phyloP scores from a whole-genome alignment of 2,797 vertebrate species.

The Cryptoblepharus egeriae region DNA sequence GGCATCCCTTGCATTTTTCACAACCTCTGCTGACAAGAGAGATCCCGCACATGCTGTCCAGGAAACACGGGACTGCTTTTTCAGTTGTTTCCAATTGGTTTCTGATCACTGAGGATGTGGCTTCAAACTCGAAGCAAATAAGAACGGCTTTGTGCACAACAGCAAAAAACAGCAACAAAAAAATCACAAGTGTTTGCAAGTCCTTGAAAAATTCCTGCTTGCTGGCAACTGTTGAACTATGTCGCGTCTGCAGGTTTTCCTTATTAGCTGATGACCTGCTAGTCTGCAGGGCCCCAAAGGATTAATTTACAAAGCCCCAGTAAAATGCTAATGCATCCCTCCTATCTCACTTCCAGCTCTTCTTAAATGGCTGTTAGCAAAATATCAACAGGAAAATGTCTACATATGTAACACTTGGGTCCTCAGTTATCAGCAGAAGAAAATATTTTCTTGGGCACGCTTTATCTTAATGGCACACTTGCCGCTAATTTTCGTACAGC shows the following conservation, averaged over 20 bases:
- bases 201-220: neutral
- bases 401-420: neutral
- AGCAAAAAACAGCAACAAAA: too few relatives aligned
- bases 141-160: neutral
- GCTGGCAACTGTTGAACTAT: neutral
- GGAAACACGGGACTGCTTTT: neutral
- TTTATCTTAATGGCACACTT: neutral
- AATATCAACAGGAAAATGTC: neutral
- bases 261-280: constrained; percentile 21
- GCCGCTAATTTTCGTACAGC: neutral
- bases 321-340: constrained; percentile 28
- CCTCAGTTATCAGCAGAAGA: neutral
- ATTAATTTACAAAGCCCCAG: constrained; percentile 35
- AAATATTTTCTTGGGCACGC: neutral
- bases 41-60: neutral
- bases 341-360: neutral
- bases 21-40: neutral
- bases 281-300: neutral
- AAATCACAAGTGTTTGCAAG: neutral
- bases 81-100: neutral
- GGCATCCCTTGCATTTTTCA: neutral
- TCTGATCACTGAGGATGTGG: neutral
- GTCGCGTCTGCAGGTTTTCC: constrained; percentile 1
- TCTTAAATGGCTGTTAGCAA: constrained; percentile 6
- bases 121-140: neutral